Base-by-base conservation (phyloP, 1,140 invertebrate genomes). In the Scaptomyza hsui region DNA sequence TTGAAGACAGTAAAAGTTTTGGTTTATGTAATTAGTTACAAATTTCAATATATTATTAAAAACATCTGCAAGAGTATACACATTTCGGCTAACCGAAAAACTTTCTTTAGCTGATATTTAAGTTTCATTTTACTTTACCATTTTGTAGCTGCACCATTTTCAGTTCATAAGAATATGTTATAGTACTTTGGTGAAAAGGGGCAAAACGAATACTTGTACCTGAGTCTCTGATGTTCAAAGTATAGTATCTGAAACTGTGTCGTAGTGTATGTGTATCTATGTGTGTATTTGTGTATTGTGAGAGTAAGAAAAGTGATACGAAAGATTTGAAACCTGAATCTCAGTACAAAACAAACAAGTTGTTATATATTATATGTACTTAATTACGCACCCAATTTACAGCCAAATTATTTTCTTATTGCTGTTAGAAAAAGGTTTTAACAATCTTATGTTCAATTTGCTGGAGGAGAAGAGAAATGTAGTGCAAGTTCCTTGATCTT, bases 401-500 rank as follows among this genome's bases (percentile, higher is more conserved):
- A 62, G 26, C n/a, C 12, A 24, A 41, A 4, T 62, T 49, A 62
- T 19, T 41, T 41, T 0, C 0, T 2, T 62, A 41, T 24, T 0
- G 32, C 32, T 37, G 32, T 37, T 37, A 37, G 29, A 10, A 32
- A 41, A 15, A 6, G 13, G 18, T 35, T 69, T 45, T 60, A 42
- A 10, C 10, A 42, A 16, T 67, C 48, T 45, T 53, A n/a, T 6
- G 32, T 64, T 48, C 19, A 42, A 41, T 49, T 44, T 57, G 53
- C 24, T 55, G 3, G 12, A 19, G 9, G 16, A n/a, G 32, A 41
- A 26, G n/a, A 16, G 13, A 72, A 59, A 65, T 62, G 77, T 86
- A 86, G 80, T 70, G 80, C 75, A 86, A 85, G 80, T 85, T 85
- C 80, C 80, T 85, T 60, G 56, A 78, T 62, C 39, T 29, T 62